Evolutionary conservation across 1,140 invertebrate genomes (phyloP).

Genomic region (Ruditapes philippinarum): DNA sequence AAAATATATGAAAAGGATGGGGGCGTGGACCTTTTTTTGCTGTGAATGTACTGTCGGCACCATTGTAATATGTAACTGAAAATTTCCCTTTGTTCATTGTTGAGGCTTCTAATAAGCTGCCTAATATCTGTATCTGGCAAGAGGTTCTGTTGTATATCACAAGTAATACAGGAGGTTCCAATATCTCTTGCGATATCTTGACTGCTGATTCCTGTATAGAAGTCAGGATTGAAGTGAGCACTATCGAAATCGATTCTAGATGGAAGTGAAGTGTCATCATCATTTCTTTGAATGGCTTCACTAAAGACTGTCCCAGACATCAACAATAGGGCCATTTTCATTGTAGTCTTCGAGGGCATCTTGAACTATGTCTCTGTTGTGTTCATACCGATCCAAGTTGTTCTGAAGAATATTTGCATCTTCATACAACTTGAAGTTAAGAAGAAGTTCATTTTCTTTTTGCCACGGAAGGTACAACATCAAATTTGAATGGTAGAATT

Average conservation of each 20-base stretch:
- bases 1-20: slow-evolving; percentile 7
- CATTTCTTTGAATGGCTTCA: slow-evolving; percentile 19
- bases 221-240: slow-evolving; percentile 23
- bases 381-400: neutral
- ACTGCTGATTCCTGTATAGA: neutral
- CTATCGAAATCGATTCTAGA: neutral
- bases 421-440: neutral
- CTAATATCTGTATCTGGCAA: slow-evolving; percentile 15
- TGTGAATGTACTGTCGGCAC: neutral
- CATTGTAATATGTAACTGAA: slow-evolving; percentile 8
- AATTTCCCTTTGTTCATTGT: neutral
- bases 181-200: neutral
- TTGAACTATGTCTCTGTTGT: neutral
- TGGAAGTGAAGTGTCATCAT: neutral
- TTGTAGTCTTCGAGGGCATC: neutral
- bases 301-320: neutral
- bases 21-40: neutral
- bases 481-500: slow-evolving; percentile 27
- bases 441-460: neutral
- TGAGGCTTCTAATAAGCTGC: neutral
- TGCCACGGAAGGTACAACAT: slow-evolving; percentile 37
- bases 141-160: neutral
- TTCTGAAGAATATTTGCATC: neutral
- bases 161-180: neutral
- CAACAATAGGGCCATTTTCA: neutral